These are phyloP conservation scores for Daphoenositta chrysoptera DNA, from an alignment of 2,113 vertebrate species.

Conservation along the genomic window DNA sequence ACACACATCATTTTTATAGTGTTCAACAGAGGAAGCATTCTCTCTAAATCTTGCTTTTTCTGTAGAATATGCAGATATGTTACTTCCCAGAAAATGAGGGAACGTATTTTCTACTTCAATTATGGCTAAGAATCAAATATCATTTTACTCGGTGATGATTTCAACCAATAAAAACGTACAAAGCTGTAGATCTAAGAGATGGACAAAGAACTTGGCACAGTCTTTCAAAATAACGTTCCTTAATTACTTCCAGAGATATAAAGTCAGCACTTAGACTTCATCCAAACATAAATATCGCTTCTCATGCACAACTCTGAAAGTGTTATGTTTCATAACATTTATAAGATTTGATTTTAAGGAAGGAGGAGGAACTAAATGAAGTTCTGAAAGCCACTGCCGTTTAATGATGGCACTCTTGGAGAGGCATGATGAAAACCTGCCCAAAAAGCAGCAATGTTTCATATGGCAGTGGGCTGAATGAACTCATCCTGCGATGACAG, in stretches of 20 bases:
- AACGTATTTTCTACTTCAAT: background rate
- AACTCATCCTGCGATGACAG: background rate
- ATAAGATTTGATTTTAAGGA: background rate
- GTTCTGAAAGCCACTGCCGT: background rate
- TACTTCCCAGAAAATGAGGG: background rate
- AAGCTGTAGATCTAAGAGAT: background rate
- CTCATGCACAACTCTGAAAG: background rate
- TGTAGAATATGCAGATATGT: background rate
- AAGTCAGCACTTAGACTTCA: background rate
- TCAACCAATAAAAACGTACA: background rate
- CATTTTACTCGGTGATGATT: background rate
- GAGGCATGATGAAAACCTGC: background rate
- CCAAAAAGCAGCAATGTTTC: background rate
- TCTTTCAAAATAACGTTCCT: background rate
- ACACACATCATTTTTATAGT: background rate
- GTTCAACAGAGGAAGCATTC: background rate
- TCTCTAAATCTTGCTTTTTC: background rate
- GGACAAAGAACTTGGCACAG: background rate
- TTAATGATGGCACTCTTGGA: background rate
- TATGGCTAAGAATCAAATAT: background rate
- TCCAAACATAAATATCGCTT: background rate
- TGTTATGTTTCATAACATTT: background rate
- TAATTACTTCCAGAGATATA: background rate
- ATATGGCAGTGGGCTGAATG: background rate
- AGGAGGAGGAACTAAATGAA: background rate